These are phyloP conservation scores for Gorsachius magnificus DNA, from an alignment of 2,797 vertebrate genomes.

Conservation along the genomic window DNA sequence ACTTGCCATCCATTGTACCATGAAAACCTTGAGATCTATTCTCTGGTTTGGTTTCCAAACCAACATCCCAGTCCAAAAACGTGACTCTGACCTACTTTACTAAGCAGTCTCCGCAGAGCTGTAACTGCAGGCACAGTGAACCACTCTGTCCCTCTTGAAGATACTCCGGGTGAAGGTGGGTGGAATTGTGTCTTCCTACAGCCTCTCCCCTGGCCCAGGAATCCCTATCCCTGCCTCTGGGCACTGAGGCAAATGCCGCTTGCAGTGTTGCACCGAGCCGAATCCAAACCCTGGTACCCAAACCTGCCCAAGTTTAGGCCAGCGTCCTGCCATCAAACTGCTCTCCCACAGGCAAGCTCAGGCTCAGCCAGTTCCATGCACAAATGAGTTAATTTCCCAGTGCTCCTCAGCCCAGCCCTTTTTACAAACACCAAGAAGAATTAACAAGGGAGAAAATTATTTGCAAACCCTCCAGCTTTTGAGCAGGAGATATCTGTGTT, in stretches of 20 bases:
- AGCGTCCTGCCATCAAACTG: background rate
- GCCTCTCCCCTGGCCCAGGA: background rate
- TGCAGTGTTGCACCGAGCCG: rapidly evolving
- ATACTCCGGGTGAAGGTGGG: background rate
- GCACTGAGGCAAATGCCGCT: background rate
- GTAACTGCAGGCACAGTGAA: background rate
- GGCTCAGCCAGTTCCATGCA: background rate
- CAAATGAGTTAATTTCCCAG: background rate
- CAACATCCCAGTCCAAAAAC: background rate
- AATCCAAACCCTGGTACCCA: rapidly evolving
- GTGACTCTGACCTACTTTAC: background rate
- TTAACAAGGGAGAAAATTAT: constrained; percentile 27
- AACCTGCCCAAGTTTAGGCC: background rate
- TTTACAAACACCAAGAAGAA: background rate
- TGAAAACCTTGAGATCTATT: background rate
- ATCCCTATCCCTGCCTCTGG: background rate
- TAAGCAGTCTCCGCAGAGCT: rapidly evolving
- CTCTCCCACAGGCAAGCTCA: background rate
- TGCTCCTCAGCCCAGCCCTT: background rate
- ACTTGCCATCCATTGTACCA: background rate
- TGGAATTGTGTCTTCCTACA: background rate
- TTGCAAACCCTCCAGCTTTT: constrained; percentile 29
- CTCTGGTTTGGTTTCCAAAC: background rate
- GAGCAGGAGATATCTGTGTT: background rate
- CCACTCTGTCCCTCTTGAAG: background rate